A percentile compares a stretch with the other conserved stretches of the same genome.
Evolutionary conservation across 2,888 invertebrate genomes (phyloP).

Genomic region (Ornithoptera alexandrae): DNA sequence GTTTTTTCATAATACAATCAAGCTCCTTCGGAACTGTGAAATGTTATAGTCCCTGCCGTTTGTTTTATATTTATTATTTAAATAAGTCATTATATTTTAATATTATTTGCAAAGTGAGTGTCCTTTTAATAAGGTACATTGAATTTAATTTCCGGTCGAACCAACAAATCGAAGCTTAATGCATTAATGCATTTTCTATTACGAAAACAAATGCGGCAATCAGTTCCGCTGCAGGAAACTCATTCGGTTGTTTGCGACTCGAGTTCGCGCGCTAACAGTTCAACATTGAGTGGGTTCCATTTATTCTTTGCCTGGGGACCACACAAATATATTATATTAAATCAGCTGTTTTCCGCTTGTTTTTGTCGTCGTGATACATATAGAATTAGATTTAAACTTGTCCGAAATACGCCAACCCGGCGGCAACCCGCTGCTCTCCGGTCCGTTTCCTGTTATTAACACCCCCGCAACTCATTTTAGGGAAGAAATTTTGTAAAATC

Average conservation of each 20-base stretch:
- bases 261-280: constrained; percentile 20
- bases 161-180: constrained; percentile 24
- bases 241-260: constrained; percentile 29
- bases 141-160: constrained; percentile 15
- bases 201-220: constrained; percentile 30
- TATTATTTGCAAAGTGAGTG: not conserved
- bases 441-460: too few relatives aligned
- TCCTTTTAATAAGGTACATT: constrained; percentile 1
- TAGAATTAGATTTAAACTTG: too few relatives aligned
- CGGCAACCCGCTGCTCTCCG: too few relatives aligned
- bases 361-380: too few relatives aligned
- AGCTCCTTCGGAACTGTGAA: not conserved
- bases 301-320: constrained; percentile 25
- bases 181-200: constrained; percentile 30
- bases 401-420: too few relatives aligned
- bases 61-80: not conserved
- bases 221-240: constrained; percentile 29
- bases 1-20: too few relatives aligned
- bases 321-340: constrained; percentile 11
- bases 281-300: constrained; percentile 16
- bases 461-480: too few relatives aligned
- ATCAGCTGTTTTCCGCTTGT: too few relatives aligned
- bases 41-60: not conserved
- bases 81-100: not conserved
- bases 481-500: too few relatives aligned